Evolutionary conservation across 2,888 invertebrate species (phyloP).

Genomic region (Lagria hirta): DNA sequence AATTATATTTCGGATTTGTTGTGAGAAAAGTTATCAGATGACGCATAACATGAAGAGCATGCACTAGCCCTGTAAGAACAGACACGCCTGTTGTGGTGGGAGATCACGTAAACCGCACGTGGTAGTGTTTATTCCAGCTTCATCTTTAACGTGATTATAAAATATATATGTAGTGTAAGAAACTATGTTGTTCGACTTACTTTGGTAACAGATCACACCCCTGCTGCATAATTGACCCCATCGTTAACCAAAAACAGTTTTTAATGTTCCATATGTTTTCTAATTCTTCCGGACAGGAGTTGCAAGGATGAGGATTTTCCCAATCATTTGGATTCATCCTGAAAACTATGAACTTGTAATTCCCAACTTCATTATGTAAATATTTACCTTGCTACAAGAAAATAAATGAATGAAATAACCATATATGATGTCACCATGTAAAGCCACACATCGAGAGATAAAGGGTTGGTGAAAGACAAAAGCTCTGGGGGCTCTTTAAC

Average conservation of each 20-base stretch:
- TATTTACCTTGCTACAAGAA: slow-evolving; percentile 66
- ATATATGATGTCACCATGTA: slow-evolving; percentile 87
- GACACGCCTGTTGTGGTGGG: no score
- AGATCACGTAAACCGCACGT: no score
- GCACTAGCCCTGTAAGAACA: no score
- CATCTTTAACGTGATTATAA: no score
- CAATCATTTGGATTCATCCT: slow-evolving; percentile 89
- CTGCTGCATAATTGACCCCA: slow-evolving; percentile 90
- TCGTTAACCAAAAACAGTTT: slow-evolving; percentile 94
- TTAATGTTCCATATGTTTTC: slow-evolving; percentile 87
- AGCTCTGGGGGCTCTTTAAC: slow-evolving; percentile 76
- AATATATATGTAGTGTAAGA: no score
- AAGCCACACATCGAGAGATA: slow-evolving; percentile 85
- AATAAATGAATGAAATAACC: slow-evolving; percentile 78
- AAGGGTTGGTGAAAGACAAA: slow-evolving; percentile 87
- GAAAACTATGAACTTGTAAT: slow-evolving; percentile 34
- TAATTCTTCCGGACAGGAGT: slow-evolving; percentile 78
- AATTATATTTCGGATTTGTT: no score
- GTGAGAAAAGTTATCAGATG: no score
- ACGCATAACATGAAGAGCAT: no score
- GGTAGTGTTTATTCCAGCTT: no score
- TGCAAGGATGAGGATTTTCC: slow-evolving; percentile 92
- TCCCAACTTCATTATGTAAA: slow-evolving; percentile 2
- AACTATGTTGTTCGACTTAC: no score
- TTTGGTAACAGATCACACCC: slow-evolving; percentile 91